A percentile compares a stretch with the other conserved stretches of the same genome.
Conservation (phyloP, 2,888 invertebrate genomes). For the Lacanobia oleracea region DNA sequence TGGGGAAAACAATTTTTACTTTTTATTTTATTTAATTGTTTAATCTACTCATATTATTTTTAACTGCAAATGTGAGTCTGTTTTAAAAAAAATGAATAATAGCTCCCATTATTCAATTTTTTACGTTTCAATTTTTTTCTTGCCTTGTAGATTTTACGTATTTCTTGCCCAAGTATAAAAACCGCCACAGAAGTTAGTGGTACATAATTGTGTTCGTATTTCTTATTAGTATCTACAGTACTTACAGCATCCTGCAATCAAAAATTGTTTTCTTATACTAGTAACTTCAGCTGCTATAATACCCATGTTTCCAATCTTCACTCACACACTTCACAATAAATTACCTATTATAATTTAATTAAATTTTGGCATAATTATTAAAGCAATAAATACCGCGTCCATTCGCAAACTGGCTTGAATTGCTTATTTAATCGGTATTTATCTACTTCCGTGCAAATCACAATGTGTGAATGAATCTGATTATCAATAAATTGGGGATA, state of each 20-base stretch:
- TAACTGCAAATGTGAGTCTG: too few relatives aligned
- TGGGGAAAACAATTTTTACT: too few relatives aligned
- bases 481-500: background rate
- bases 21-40: too few relatives aligned
- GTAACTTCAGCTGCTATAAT: background rate
- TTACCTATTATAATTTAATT: background rate
- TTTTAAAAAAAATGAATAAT: too few relatives aligned
- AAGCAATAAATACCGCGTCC: background rate
- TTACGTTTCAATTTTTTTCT: too few relatives aligned
- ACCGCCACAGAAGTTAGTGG: too few relatives aligned
- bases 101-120: too few relatives aligned
- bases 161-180: too few relatives aligned
- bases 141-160: too few relatives aligned
- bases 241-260: constrained; percentile 3
- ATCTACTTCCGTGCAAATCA: background rate
- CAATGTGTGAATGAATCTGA: background rate
- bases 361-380: background rate
- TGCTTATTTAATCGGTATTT: background rate
- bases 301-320: background rate
- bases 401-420: background rate
- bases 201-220: too few relatives aligned
- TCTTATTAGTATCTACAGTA: background rate
- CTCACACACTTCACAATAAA: background rate
- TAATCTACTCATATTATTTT: too few relatives aligned
- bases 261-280: background rate